Evolutionary conservation across 2,113 vertebrate species (phyloP).

Genomic region (Sporophila hypoxantha): DNA sequence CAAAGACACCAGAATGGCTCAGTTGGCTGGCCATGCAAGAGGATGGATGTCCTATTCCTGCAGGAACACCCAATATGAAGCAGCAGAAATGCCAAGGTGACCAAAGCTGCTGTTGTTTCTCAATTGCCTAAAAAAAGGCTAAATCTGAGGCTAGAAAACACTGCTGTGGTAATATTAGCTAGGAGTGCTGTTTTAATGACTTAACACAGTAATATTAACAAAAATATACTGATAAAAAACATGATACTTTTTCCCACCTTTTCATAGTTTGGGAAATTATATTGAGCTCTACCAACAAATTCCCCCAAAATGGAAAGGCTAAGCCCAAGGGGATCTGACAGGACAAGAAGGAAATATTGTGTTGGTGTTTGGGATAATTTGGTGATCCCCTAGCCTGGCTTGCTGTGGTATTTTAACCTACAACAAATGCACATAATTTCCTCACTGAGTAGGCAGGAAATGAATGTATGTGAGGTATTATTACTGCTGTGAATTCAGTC

Average conservation of each 20-base stretch:
- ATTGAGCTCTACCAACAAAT: neutral
- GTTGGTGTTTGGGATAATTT: neutral
- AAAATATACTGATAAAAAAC: neutral
- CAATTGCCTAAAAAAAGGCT: neutral
- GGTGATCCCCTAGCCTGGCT: neutral
- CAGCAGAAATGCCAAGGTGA: neutral
- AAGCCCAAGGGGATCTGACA: neutral
- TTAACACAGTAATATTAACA: neutral
- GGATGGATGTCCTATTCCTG: neutral
- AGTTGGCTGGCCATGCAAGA: neutral
- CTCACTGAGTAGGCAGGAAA: neutral
- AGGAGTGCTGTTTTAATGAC: neutral
- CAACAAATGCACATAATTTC: neutral
- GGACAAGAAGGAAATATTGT: neutral
- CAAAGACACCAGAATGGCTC: neutral
- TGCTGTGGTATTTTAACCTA: neutral
- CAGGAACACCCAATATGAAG: neutral
- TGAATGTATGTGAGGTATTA: neutral
- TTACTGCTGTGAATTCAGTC: neutral
- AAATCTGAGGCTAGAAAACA: neutral
- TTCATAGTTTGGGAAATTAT: neutral
- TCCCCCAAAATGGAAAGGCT: neutral
- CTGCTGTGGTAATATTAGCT: neutral
- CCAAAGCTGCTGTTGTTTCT: neutral
- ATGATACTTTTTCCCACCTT: neutral